Conservation (phyloP, 64 coral and sea anemone genomes). For the Acropora tenuis region DNA sequence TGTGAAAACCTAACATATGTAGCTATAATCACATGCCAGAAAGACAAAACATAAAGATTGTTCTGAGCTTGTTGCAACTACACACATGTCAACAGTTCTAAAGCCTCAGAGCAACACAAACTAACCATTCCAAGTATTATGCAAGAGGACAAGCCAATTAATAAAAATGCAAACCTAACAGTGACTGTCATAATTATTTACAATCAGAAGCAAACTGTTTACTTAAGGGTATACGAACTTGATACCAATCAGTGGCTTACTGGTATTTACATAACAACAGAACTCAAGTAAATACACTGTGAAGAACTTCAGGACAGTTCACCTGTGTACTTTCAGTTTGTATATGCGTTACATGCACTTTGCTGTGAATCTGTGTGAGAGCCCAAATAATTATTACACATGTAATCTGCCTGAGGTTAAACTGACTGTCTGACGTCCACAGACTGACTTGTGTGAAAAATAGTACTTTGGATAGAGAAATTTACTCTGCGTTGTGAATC, state of each 20-base stretch:
- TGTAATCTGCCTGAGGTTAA: conserved; percentile 59
- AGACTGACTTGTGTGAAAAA: conserved; percentile 64
- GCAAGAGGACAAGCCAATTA: conserved; percentile 36
- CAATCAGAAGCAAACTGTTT: conserved; percentile 56
- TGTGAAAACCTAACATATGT: conserved; percentile 39
- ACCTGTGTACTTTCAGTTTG: conserved; percentile 51
- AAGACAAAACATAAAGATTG: conserved; percentile 54
- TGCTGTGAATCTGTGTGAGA: conserved; percentile 44
- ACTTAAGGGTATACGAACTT: conserved; percentile 33
- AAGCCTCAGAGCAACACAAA: conserved; percentile 43
- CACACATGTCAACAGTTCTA: conserved; percentile 34
- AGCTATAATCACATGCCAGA: conserved; percentile 37
- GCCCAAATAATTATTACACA: conserved; percentile 46
- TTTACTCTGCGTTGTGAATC: conserved; percentile 62
- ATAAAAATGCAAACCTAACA: conserved; percentile 47
- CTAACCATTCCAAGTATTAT: conserved; percentile 50
- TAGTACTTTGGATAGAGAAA: conserved; percentile 62
- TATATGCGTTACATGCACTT: conserved; percentile 46
- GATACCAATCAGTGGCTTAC: conserved; percentile 54
- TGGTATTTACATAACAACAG: conserved; percentile 31
- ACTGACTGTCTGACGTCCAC: conserved; percentile 37
- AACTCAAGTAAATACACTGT: conserved; percentile 39
- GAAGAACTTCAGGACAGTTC: conserved; percentile 40
- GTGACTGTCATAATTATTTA: conserved; percentile 31
- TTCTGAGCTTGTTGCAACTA: conserved; percentile 58